Conservation (phyloP, 2,113 vertebrate genomes). For the Macrotus californicus region DNA sequence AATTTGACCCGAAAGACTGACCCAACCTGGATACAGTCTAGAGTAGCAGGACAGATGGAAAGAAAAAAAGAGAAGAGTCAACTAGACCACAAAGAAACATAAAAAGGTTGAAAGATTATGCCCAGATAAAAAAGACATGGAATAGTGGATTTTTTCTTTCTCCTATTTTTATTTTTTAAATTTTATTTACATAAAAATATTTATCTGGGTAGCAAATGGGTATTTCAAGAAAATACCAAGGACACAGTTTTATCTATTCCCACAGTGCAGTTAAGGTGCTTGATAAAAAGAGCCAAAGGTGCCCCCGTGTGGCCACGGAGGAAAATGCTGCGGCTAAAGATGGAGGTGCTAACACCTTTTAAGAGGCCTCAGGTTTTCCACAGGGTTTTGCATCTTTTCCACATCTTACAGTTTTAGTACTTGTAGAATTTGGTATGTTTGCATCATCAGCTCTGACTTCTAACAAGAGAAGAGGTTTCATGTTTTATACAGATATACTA, state of each 20-base stretch:
- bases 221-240: conserved; percentile 43
- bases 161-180: not conserved
- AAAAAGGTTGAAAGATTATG: not conserved
- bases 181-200: conserved; percentile 50
- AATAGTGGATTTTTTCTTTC: not conserved
- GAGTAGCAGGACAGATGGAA: not conserved
- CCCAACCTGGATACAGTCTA: not conserved
- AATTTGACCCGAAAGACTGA: not conserved
- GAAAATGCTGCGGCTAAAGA: not conserved
- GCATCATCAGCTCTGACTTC: not conserved
- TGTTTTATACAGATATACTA: not conserved
- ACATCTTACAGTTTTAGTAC: not conserved
- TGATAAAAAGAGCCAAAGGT: not conserved
- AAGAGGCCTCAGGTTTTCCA: not conserved
- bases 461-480: not conserved
- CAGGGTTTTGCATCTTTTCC: not conserved
- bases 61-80: not conserved
- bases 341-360: not conserved
- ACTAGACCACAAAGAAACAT: not conserved
- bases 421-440: not conserved
- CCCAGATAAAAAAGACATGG: not conserved
- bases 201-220: conserved; percentile 13
- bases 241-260: not conserved
- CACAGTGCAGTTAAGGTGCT: not conserved
- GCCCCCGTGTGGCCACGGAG: conserved; percentile 52